Evolutionary conservation across 2,888 invertebrate species (phyloP).

Genomic region (Dysmachus trigonus): DNA sequence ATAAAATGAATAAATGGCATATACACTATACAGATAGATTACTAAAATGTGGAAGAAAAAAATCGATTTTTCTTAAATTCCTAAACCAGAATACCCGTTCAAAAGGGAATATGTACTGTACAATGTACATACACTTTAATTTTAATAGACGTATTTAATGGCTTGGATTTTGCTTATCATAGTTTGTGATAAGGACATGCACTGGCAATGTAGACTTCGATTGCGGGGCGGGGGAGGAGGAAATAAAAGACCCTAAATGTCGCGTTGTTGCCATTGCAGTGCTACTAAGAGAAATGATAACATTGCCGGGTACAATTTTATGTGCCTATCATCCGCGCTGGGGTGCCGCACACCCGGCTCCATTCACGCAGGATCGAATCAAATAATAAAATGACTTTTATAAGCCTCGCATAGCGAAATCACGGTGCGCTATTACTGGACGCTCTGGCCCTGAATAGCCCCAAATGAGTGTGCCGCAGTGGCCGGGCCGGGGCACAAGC

Average conservation of each 20-base stretch:
- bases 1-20: no score
- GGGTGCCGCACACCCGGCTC: not conserved
- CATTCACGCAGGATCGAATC: not conserved
- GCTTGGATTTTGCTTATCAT: not conserved
- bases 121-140: no score
- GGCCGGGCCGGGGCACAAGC: not conserved
- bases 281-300: not conserved
- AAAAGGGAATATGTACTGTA: not conserved
- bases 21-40: no score
- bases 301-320: not conserved
- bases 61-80: not conserved
- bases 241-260: not conserved
- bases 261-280: not conserved
- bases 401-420: not conserved
- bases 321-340: not conserved
- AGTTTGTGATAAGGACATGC: not conserved
- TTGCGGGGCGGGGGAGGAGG: not conserved
- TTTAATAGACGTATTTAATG: not conserved
- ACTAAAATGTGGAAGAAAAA: no score
- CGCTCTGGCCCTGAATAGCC: not conserved
- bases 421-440: not conserved
- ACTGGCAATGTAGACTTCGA: not conserved
- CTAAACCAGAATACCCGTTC: not conserved
- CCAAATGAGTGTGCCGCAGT: not conserved
- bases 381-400: not conserved